These are phyloP conservation scores for Drosophila biarmipes DNA, from an alignment of 1,140 invertebrate genomes.

Conservation along the genomic window DNA sequence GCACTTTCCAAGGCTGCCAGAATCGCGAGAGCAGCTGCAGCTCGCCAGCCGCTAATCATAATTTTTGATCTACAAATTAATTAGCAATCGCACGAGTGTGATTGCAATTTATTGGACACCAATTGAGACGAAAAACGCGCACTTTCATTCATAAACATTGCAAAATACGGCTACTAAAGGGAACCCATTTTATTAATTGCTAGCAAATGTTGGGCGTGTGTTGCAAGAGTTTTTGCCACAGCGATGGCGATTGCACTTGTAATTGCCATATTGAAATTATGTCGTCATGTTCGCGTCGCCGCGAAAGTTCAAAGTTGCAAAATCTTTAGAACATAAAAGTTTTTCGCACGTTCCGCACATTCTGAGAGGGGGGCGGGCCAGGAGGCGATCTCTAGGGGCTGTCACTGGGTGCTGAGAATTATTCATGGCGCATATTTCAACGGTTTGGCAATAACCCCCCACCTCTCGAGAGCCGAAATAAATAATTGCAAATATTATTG, in stretches of 20 bases:
- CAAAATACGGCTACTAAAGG: constrained; percentile 28
- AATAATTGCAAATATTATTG: constrained; percentile 82
- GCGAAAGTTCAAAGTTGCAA: constrained; percentile 78
- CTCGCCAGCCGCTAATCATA: constrained; percentile 67
- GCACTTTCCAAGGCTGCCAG: constrained; percentile 68
- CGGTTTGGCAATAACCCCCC: constrained; percentile 59
- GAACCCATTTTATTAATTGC: constrained; percentile 74
- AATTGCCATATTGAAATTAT: constrained; percentile 44
- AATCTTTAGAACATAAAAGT: constrained; percentile 75
- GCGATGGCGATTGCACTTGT: constrained; percentile 7
- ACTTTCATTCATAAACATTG: constrained; percentile 78
- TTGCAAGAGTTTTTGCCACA: constrained; percentile 44
- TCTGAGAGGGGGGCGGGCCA: neutral
- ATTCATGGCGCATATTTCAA: constrained; percentile 69
- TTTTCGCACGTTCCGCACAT: constrained; percentile 76
- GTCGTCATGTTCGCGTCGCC: constrained; percentile 57
- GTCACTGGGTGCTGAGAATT: constrained; percentile 45
- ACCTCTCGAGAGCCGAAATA: constrained; percentile 58
- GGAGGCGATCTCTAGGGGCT: neutral
- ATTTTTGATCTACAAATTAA: constrained; percentile 79
- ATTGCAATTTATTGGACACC: constrained; percentile 82
- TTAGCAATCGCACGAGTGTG: constrained; percentile 71
- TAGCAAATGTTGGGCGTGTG: constrained; percentile 73
- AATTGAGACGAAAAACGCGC: constrained; percentile 64
- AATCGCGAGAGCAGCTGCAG: constrained; percentile 50